Evolutionary conservation across 2,888 invertebrate genomes (phyloP).

Genomic region (Antheraea assamensis): DNA sequence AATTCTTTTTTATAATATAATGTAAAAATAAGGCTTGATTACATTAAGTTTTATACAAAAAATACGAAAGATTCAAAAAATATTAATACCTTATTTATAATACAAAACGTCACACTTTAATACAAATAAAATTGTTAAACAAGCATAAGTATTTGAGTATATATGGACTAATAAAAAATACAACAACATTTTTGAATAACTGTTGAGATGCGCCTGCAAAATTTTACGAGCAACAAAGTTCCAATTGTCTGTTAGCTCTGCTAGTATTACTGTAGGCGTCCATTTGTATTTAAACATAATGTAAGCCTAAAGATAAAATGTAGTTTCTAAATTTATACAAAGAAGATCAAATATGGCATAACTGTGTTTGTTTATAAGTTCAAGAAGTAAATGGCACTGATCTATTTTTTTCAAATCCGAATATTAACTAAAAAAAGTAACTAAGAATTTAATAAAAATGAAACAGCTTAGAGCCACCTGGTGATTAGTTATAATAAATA

Average conservation of each 20-base stretch:
- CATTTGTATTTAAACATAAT: background rate
- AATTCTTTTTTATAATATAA: background rate
- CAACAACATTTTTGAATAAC: background rate
- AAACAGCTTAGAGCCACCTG: no score
- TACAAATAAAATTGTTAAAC: background rate
- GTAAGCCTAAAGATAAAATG: background rate
- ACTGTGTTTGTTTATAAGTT: no score
- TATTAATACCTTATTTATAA: background rate
- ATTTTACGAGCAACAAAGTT: background rate
- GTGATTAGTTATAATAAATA: no score
- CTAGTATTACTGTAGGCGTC: slow-evolving; percentile 1
- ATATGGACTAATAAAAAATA: background rate
- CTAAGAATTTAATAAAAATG: no score
- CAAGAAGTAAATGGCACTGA: no score
- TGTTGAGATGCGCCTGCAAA: background rate
- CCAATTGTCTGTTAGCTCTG: background rate
- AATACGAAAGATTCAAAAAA: background rate
- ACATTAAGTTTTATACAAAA: background rate
- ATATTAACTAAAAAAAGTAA: no score
- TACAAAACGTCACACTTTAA: background rate
- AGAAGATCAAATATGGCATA: background rate
- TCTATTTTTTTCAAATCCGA: no score
- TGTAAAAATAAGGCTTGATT: slow-evolving; percentile 11
- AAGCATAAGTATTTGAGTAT: background rate
- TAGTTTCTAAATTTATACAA: background rate